Evolutionary conservation across 1,140 invertebrate genomes (phyloP), one percentile per base, ranked within the genome.

Genomic region (Drosophila mojavensis): DNA sequence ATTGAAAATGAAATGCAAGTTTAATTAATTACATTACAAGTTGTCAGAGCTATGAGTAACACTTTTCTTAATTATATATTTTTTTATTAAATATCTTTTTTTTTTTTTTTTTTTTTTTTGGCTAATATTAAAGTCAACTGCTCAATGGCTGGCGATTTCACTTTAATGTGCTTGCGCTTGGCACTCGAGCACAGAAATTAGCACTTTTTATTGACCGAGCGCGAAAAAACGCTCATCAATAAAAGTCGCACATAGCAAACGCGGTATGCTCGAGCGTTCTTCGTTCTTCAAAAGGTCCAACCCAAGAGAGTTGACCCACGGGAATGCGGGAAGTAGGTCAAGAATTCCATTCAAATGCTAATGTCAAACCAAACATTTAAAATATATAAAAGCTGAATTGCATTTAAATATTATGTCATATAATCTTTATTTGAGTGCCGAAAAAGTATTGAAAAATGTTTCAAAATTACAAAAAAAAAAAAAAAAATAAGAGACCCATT

Each of bases 1-100:
- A 88, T 77, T 88, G 83, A 88, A 88, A 88, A 88, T 88, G 83
- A 88, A 88, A 86, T 78, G 82, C 66, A 78, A 86, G 65, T 76
- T 65, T 79, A 78, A 65, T 86, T 86, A 86, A 88, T 88, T 83
- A 79, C 83, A 88, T 71, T 81, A 79, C 83, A 73, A 65, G 61
- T 61, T 83, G 78, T 82, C 84, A 77, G 39, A 65, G 72, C 64
- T 68, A 59, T 64, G 45, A 75, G 45, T 60, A 62, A 69, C 65
- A 33, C 56, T 61, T 64, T 26, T 26, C 20, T 10, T 39, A 50
- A 48, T 20, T n/a, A n/a, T n/a, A n/a, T 20, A 20, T 20, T 20
- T 65, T 61, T 43, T 39, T 60, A 28, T 30, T 63, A 28, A 55
- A 60, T 64, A 72, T 43, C n/a, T 24, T 45, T 36, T 56, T 67